Evolutionary conservation across 2,113 vertebrate genomes (phyloP).

Genomic region (Calonectris borealis): DNA sequence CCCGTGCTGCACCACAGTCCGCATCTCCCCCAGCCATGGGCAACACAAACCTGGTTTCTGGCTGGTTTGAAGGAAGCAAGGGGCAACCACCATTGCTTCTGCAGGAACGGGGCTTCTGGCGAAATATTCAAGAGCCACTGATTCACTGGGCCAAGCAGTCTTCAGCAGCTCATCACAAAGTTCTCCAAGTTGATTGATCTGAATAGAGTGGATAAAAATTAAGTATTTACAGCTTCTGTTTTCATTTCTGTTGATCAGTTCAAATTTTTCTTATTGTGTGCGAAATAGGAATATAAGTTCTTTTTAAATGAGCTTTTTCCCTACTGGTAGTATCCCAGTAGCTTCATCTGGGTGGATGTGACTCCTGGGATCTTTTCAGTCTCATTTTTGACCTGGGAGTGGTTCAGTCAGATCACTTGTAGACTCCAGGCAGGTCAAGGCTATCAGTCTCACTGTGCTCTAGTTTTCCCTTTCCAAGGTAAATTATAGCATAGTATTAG

Average conservation of each 20-base stretch:
- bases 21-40: accelerated
- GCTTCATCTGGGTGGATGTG: not conserved
- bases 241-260: not conserved
- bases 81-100: not conserved
- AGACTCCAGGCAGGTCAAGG: not conserved
- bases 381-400: not conserved
- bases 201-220: not conserved
- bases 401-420: not conserved
- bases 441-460: not conserved
- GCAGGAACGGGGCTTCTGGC: not conserved
- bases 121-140: not conserved
- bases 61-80: not conserved
- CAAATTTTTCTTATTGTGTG: not conserved
- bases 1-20: not conserved
- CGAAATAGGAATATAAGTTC: not conserved
- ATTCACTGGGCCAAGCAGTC: not conserved
- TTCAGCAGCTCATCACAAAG: not conserved
- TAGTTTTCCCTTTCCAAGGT: not conserved
- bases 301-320: not conserved
- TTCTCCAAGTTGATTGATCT: not conserved
- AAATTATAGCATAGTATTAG: not conserved
- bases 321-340: not conserved
- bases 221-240: not conserved
- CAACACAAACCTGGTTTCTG: not conserved
- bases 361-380: not conserved